Base-by-base conservation (phyloP, 2,113 vertebrate species). In the Chamaetylas fuelleborni region DNA sequence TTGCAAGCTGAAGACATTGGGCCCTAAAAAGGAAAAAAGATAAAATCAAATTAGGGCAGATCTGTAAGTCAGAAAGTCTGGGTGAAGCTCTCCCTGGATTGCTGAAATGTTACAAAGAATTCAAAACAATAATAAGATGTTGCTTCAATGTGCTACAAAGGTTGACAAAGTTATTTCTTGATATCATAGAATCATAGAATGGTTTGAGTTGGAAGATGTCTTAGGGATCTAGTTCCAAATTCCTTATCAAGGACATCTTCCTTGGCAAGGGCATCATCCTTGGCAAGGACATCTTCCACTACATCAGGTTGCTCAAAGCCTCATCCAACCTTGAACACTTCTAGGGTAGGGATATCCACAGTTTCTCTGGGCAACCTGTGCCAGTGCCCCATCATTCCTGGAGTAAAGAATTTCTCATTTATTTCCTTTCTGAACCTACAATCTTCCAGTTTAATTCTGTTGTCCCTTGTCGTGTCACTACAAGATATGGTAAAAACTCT, bases 91-190 rank as follows among this genome's bases (percentile, higher is more conserved):
- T 31, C 22, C 13, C 28, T 57, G 24, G 29, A n/a, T 54, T 69
- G 19, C 9, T 73, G 33, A 57, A 77, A 42, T 34, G 8, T 7
- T 28, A 24, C 10, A 50, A 91, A 72, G 56, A 79, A 57, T 48
- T 51, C 34, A 23, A 78, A 88, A 64, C 5, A 72, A 33, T 53
- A 61, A 43, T 19, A 36, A 84, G 23, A 38, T 9, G 51, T 61
- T 90, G 64, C 12, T 12, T 25, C 66, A 13, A 18, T 0, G 0
- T 74, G 9, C 7, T 53, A 38, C 9, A 36, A 36, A 31, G 19
- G 8, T 60, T 47, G 67, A 58, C 14, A 43, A 28, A n/a, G 7
- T 18, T 6, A 3, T 9, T 60, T 60, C 48, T 64, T 24, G 79
- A 66, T 53, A 33, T 48, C 10, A 34, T 12, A 40, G 42, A 45